Percentiles rank a stretch among this genome's conserved stretches.
These are phyloP conservation scores for Bruchidius siliquastri DNA, from an alignment of 2,888 invertebrate species.

Conservation along the genomic window DNA sequence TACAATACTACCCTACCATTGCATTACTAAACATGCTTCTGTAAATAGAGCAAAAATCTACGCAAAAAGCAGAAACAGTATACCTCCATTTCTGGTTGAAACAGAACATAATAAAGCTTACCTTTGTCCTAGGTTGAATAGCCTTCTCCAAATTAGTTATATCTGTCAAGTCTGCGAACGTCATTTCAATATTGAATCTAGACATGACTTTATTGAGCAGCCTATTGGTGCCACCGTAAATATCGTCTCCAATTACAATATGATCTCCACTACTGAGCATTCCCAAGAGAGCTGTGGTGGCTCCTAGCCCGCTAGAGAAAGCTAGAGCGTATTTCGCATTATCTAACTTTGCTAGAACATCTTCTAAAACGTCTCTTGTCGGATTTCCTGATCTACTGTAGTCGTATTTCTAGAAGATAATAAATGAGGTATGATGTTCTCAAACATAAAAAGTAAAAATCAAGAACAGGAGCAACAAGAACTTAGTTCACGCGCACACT, in stretches of 20 bases:
- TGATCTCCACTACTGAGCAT: conserved; percentile 84
- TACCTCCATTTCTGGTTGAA: too few species aligned
- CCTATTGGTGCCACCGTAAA: conserved; percentile 92
- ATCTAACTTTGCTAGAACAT: conserved; percentile 86
- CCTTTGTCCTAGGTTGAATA: conserved; percentile 81
- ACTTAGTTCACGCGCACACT: too few species aligned
- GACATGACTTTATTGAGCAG: conserved; percentile 52
- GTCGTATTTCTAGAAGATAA: conserved; percentile 67
- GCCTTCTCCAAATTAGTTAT: conserved; percentile 60
- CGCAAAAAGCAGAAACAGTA: too few species aligned
- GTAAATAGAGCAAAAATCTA: too few species aligned
- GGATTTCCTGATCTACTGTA: conserved; percentile 79
- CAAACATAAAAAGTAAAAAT: too few species aligned
- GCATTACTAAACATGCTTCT: too few species aligned
- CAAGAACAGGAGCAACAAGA: too few species aligned
- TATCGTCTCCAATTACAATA: conserved; percentile 83
- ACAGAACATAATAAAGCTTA: conserved; percentile 37
- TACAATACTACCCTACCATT: too few species aligned
- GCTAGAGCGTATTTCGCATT: conserved; percentile 76
- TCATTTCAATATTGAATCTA: conserved; percentile 67
- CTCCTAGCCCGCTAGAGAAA: conserved; percentile 89
- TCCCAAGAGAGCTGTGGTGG: conserved; percentile 70
- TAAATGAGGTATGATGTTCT: too few species aligned
- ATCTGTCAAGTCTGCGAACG: conserved; percentile 75
- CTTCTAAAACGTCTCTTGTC: conserved; percentile 80